Evolutionary conservation across 2,888 invertebrate species (phyloP).

Genomic region (Orchesella flavescens): DNA sequence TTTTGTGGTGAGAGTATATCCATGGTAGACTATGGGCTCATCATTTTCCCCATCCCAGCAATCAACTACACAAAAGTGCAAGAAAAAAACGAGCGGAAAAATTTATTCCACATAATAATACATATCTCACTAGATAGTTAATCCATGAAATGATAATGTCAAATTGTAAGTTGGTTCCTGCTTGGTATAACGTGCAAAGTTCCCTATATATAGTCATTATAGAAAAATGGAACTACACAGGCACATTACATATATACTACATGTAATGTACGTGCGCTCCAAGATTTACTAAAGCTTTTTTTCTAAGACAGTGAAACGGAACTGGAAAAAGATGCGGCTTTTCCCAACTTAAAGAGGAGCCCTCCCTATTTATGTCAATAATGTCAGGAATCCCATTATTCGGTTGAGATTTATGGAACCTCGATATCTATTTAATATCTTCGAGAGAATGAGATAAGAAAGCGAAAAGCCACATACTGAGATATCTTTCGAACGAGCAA

Average conservation of each 20-base stretch:
- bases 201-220: no score
- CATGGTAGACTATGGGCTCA: conserved; percentile 79
- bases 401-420: conserved; percentile 54
- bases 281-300: no score
- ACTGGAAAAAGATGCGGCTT: conserved; percentile 5
- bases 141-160: conserved; percentile 42
- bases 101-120: conserved; percentile 41
- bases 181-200: not conserved
- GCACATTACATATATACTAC: no score
- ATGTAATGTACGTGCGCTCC: no score
- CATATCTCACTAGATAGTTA: conserved; percentile 2
- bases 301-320: no score
- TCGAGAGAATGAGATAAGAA: conserved; percentile 7
- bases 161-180: not conserved
- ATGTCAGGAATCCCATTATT: conserved; percentile 61
- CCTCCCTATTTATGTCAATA: conserved; percentile 58
- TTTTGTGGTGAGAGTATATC: conserved; percentile 76
- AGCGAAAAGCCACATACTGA: conserved; percentile 44
- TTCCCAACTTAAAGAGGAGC: conserved; percentile 4
- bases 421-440: conserved; percentile 58
- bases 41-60: conserved; percentile 78
- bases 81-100: conserved; percentile 20
- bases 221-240: no score
- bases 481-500: not conserved
- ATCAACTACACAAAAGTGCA: conserved; percentile 76